Evolutionary conservation across 2,888 invertebrate species (phyloP).

Genomic region (Tipula confusa): DNA sequence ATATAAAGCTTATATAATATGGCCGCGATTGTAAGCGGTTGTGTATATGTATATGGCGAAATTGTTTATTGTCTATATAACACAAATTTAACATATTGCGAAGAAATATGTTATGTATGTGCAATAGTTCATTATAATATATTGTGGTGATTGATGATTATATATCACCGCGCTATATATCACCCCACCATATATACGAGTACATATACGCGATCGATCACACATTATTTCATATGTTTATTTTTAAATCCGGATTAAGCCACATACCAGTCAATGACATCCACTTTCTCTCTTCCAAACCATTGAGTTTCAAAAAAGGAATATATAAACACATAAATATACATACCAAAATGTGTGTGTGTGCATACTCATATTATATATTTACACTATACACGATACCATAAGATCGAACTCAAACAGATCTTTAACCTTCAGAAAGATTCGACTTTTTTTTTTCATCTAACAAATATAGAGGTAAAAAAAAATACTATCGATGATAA

Average conservation of each 20-base stretch:
- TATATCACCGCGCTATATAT: not conserved
- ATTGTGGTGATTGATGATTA: not conserved
- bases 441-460: not conserved
- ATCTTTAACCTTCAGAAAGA: not conserved
- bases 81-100: not conserved
- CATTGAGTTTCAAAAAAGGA: not conserved
- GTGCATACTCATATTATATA: too few species aligned
- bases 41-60: not conserved
- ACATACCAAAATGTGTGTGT: not conserved
- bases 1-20: not conserved
- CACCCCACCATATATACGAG: not conserved
- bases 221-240: conserved; percentile 7
- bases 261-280: conserved; percentile 12
- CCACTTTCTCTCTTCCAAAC: conserved; percentile 6
- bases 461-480: not conserved
- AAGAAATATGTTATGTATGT: not conserved
- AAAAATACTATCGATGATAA: not conserved
- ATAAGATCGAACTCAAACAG: not conserved
- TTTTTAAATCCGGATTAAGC: conserved; percentile 25
- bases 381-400: not conserved
- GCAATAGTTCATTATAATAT: not conserved
- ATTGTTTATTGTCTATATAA: not conserved
- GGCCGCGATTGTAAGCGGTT: not conserved
- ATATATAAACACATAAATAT: not conserved
- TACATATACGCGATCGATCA: not conserved